Conservation (phyloP, 2,113 vertebrate genomes). For the Peromyscus polionotus region DNA sequence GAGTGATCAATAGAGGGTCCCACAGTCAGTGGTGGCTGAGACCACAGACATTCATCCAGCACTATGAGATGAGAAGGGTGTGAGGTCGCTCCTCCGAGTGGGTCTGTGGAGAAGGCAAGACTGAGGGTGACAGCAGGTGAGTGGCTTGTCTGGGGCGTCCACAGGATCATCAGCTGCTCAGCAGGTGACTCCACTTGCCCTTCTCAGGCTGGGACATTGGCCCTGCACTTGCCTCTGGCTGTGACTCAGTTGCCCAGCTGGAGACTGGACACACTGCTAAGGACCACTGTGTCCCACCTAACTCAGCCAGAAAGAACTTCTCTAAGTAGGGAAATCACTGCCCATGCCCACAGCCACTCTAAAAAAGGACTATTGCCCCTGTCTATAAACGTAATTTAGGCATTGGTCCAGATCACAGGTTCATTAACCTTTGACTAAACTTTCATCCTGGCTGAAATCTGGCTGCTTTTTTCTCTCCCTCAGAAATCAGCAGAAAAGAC, state of each 20-base stretch:
- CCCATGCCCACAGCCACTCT: not conserved
- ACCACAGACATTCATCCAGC: too few species aligned
- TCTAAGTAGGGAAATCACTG: not conserved
- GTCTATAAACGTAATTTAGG: not conserved
- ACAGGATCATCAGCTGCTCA: too few species aligned
- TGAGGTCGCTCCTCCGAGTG: too few species aligned
- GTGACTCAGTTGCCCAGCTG: too few species aligned
- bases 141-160: too few species aligned
- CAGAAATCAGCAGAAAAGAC: too few species aligned
- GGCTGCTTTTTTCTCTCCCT: rapidly evolving
- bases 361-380: rapidly evolving
- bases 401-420: rapidly evolving
- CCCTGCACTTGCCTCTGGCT: rapidly evolving
- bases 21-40: too few species aligned
- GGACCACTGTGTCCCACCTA: rapidly evolving
- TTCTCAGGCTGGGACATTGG: rapidly evolving
- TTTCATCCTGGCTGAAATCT: not conserved
- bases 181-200: too few species aligned
- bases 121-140: too few species aligned
- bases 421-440: not conserved
- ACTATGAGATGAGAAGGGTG: too few species aligned
- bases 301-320: not conserved
- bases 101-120: too few species aligned
- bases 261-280: rapidly evolving
- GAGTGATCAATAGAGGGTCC: not conserved